Evolutionary conservation across 2,888 invertebrate genomes (phyloP).

Genomic region (Tortricodes alternella): DNA sequence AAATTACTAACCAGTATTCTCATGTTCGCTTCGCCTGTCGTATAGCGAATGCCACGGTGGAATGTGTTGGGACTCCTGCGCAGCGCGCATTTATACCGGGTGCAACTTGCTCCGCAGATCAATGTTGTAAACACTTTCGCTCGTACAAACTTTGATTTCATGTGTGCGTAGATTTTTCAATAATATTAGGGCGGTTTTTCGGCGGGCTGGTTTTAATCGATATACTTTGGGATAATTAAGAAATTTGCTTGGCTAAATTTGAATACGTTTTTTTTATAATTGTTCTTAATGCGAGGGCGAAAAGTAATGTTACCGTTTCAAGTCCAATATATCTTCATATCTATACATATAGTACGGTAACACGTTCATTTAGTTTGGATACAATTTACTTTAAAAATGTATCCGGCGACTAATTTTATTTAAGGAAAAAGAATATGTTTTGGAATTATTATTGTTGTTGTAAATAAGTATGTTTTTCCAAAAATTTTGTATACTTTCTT

Average conservation of each 20-base stretch:
- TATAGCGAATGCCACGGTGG: conserved; percentile 75
- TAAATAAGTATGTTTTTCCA: no score
- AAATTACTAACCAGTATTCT: conserved; percentile 74
- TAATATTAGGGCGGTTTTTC: conserved; percentile 35
- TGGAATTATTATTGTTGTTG: no score
- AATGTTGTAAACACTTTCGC: conserved; percentile 77
- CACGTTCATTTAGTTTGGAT: no score
- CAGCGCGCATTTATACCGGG: conserved; percentile 69
- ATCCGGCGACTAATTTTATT: no score
- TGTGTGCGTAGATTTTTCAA: conserved; percentile 47
- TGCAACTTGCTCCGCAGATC: conserved; percentile 62
- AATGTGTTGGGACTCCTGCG: conserved; percentile 58
- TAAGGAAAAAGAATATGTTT: no score
- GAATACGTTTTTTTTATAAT: no score
- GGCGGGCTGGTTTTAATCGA: conserved; percentile 8
- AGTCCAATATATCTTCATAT: no score
- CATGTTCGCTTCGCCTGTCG: conserved; percentile 76
- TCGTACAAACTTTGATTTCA: conserved; percentile 45
- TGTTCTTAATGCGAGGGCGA: no score
- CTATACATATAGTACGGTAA: no score
- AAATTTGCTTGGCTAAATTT: conserved; percentile 24
- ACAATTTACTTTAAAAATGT: no score
- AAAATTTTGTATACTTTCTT: no score
- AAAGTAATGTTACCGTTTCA: no score
- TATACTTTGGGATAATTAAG: conserved; percentile 23